Conservation (phyloP, 1,140 invertebrate genomes). For the Drosophila navojoa region DNA sequence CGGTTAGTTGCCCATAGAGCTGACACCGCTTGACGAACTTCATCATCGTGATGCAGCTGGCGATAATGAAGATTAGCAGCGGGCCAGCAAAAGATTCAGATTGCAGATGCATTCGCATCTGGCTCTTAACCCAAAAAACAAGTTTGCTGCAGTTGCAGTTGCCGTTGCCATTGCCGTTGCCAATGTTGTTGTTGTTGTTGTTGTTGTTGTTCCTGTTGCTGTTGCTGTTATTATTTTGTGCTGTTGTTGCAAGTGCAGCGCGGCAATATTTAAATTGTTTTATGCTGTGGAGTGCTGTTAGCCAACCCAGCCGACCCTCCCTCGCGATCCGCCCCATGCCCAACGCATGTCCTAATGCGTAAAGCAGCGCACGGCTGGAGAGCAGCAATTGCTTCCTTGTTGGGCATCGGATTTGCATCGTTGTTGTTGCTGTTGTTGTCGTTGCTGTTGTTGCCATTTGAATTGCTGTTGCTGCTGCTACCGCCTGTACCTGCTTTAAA, state of each 20-base stretch:
- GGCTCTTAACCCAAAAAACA: constrained; percentile 55
- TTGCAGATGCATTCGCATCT: constrained; percentile 71
- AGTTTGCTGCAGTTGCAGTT: constrained; percentile 51
- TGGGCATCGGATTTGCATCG: constrained; percentile 50
- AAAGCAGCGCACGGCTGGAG: constrained; percentile 45
- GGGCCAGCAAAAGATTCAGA: constrained; percentile 67
- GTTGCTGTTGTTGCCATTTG: constrained; percentile 17
- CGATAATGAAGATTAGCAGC: constrained; percentile 78
- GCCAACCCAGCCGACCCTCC: constrained; percentile 14
- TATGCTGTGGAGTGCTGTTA: constrained; percentile 78
- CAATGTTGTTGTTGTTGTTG: constrained; percentile 18
- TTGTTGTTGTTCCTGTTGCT: not conserved
- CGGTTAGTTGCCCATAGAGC: constrained; percentile 71
- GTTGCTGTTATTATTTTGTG: constrained; percentile 6
- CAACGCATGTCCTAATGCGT: constrained; percentile 79
- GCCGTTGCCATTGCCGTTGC: constrained; percentile 11
- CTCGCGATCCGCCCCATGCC: constrained; percentile 28
- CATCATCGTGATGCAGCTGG: constrained; percentile 55
- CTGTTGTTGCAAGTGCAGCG: constrained; percentile 76
- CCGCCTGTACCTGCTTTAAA: constrained; percentile 67
- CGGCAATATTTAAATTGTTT: constrained; percentile 82
- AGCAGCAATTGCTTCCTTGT: constrained; percentile 72
- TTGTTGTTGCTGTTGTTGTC: constrained; percentile 20
- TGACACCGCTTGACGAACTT: constrained; percentile 77
- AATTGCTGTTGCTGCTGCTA: constrained; percentile 41